These are phyloP conservation scores for Catotricha subobsoleta DNA, from an alignment of 2,888 invertebrate genomes.

Conservation along the genomic window DNA sequence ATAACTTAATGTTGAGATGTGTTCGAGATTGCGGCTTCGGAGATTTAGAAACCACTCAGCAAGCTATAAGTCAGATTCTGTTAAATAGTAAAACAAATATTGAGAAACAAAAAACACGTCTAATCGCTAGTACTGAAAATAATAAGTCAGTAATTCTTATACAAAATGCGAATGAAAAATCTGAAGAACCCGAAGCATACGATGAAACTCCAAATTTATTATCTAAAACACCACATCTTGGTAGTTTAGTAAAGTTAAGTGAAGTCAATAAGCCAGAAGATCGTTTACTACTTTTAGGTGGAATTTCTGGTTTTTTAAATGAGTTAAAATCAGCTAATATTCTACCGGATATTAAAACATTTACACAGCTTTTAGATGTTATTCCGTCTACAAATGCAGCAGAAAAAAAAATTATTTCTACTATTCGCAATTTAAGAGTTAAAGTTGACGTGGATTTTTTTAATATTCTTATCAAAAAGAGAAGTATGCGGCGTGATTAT, in stretches of 20 bases:
- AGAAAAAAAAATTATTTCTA: constrained; percentile 48
- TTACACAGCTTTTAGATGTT: constrained; percentile 55
- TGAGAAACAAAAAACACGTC: constrained; percentile 7
- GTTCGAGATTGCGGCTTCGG: constrained; percentile 70
- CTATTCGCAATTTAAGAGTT: constrained; percentile 39
- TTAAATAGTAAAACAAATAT: constrained; percentile 2
- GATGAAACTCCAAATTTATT: constrained; percentile 44
- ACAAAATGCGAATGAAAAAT: constrained; percentile 5
- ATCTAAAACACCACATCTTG: constrained; percentile 37
- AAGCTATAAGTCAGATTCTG: constrained; percentile 30
- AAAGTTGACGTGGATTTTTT: constrained; percentile 65
- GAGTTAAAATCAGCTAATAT: constrained; percentile 51
- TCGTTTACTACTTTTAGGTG: constrained; percentile 61
- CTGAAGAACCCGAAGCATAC: background rate
- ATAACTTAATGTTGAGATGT: constrained; percentile 63
- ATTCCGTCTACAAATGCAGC: constrained; percentile 45
- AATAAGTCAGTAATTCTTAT: background rate
- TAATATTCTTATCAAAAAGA: constrained; percentile 69
- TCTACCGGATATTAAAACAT: constrained; percentile 58
- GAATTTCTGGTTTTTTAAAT: constrained; percentile 51
- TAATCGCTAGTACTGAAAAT: constrained; percentile 1
- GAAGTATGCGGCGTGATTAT: constrained; percentile 50
- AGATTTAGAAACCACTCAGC: constrained; percentile 36
- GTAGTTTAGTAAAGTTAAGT: constrained; percentile 38
- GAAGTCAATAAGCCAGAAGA: constrained; percentile 42